Percentiles rank a stretch among this genome's conserved stretches.
Evolutionary conservation across 2,888 invertebrate genomes (phyloP).

Genomic region (Plagodis dolabraria): DNA sequence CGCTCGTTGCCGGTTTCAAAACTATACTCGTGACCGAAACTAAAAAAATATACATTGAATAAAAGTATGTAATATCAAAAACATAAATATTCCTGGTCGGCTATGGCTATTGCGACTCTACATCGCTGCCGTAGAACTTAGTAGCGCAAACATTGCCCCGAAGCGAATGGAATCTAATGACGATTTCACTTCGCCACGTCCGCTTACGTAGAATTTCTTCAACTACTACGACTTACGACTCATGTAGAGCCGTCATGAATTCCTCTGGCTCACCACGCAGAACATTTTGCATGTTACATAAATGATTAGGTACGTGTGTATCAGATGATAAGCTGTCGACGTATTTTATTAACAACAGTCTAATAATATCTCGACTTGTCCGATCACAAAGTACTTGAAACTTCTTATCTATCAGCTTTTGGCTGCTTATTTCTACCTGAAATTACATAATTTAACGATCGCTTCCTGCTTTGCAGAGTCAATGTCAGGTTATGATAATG

Average conservation of each 20-base stretch:
- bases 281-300: conserved; percentile 36
- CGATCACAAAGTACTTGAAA: conserved; percentile 10
- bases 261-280: conserved; percentile 24
- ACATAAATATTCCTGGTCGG: too few relatives aligned
- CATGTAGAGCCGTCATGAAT: conserved; percentile 34
- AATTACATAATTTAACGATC: conserved; percentile 41
- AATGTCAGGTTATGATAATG: conserved; percentile 54
- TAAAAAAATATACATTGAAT: conserved; percentile 1
- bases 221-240: conserved; percentile 10
- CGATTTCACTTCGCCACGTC: conserved; percentile 40
- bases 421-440: conserved; percentile 19
- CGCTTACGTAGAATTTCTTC: conserved; percentile 42
- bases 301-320: conserved; percentile 32
- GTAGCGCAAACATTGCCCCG: conserved; percentile 24
- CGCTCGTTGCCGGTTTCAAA: conserved; percentile 60
- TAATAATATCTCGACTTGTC: conserved; percentile 11
- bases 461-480: conserved; percentile 46
- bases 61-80: background rate
- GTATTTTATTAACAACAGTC: conserved; percentile 22
- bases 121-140: background rate
- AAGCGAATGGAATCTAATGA: conserved; percentile 37
- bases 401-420: conserved; percentile 17
- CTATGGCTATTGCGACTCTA: background rate
- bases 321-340: conserved; percentile 31
- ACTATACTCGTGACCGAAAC: conserved; percentile 49